Conservation (phyloP, 2,888 invertebrate species). For the Psococerastis gibbosa region DNA sequence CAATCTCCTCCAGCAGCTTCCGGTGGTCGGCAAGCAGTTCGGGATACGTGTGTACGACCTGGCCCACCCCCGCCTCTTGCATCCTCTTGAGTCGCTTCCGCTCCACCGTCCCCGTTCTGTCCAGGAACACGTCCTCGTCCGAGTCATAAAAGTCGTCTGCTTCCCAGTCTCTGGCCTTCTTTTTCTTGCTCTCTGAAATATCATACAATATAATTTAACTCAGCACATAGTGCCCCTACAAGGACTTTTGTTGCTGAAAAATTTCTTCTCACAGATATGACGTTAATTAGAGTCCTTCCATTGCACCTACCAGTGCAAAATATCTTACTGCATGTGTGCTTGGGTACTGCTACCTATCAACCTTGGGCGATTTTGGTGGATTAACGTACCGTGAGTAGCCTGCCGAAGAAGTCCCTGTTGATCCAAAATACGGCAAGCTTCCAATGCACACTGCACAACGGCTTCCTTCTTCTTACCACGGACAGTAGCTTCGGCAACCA, state of each 20-base stretch:
- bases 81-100: constrained; percentile 64
- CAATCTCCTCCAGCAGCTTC: constrained; percentile 38
- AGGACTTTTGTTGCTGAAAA: too few relatives aligned
- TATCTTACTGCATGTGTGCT: too few relatives aligned
- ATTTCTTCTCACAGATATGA: not conserved
- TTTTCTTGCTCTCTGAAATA: constrained; percentile 52
- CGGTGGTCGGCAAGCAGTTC: constrained; percentile 22
- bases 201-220: constrained; percentile 8
- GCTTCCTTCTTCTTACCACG: constrained; percentile 90
- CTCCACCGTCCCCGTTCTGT: constrained; percentile 83
- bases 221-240: constrained; percentile 7
- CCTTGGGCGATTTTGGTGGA: too few relatives aligned
- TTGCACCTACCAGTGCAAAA: too few relatives aligned
- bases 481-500: constrained; percentile 68
- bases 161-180: constrained; percentile 57
- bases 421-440: constrained; percentile 85
- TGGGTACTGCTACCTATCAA: too few relatives aligned
- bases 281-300: too few relatives aligned
- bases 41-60: constrained; percentile 22
- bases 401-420: constrained; percentile 68
- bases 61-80: constrained; percentile 27
- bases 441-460: constrained; percentile 79
- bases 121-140: constrained; percentile 90
- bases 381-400: constrained; percentile 55
- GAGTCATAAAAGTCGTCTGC: constrained; percentile 86